Conservation (phyloP, 2,888 invertebrate species). For the Nephrotoma appendiculata region DNA sequence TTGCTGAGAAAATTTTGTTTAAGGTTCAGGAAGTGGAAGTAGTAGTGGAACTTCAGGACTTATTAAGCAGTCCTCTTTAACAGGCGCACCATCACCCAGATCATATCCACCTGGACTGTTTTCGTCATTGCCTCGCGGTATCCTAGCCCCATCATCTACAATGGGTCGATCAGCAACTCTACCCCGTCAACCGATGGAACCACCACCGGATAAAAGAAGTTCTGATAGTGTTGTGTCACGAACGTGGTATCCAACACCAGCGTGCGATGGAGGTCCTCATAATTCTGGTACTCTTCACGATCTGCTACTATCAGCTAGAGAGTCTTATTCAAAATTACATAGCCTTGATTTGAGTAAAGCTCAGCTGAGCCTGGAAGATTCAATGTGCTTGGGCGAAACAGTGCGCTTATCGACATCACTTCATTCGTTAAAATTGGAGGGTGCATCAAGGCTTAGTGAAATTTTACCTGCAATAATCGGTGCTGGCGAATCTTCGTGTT, state of each 20-base stretch:
- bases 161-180: constrained; percentile 34
- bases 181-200: constrained; percentile 34
- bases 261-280: constrained; percentile 33
- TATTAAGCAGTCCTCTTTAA: constrained; percentile 22
- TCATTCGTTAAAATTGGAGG: constrained; percentile 38
- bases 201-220: constrained; percentile 33
- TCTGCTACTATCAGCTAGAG: constrained; percentile 28
- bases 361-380: constrained; percentile 37
- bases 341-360: constrained; percentile 41
- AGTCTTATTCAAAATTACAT: constrained; percentile 36
- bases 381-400: constrained; percentile 40
- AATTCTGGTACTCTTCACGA: constrained; percentile 24
- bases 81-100: constrained; percentile 22
- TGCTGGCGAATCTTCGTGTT: constrained; percentile 36
- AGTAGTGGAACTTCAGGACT: constrained; percentile 29
- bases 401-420: constrained; percentile 36
- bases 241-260: constrained; percentile 36
- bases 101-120: constrained; percentile 29
- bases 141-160: constrained; percentile 33
- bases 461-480: constrained; percentile 39
- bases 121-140: constrained; percentile 36
- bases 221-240: constrained; percentile 39
- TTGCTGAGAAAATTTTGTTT: neutral
- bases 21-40: constrained; percentile 33
- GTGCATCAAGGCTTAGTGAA: constrained; percentile 38